phyloP scores from a whole-genome alignment of 2,888 invertebrate genomes.

The Poecilobothrus nobilitatus region DNA sequence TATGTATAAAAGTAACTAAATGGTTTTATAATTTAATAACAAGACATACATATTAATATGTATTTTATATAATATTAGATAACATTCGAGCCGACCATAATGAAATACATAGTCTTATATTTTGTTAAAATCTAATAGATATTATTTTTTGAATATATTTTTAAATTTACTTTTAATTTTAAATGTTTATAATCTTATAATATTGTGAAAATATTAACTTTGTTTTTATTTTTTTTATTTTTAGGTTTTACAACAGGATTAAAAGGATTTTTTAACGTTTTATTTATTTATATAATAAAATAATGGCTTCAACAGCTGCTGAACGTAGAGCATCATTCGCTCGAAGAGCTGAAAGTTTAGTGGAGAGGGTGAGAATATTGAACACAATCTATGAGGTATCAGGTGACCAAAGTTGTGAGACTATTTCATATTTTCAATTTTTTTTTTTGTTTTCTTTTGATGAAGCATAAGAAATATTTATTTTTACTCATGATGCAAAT shows the following conservation, averaged over 20 bases:
- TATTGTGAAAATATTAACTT: no score
- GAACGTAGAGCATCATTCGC: constrained; percentile 42
- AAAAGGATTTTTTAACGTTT: neutral
- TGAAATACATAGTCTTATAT: no score
- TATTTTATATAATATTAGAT: no score
- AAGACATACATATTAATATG: no score
- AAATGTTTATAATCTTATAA: no score
- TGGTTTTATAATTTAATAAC: no score
- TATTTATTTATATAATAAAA: neutral
- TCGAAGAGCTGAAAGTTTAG: constrained; percentile 42
- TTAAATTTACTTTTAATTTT: no score
- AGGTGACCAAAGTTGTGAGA: constrained; percentile 41
- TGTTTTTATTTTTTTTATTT: neutral
- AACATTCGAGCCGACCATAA: no score
- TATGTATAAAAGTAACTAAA: no score
- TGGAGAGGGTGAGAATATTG: constrained; percentile 46
- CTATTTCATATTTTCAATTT: constrained; percentile 19
- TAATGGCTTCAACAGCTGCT: constrained; percentile 26
- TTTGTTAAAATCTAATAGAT: no score
- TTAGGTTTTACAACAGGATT: neutral
- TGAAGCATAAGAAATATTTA: constrained; percentile 9
- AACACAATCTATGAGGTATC: constrained; percentile 44
- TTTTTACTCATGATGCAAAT: constrained; percentile 13
- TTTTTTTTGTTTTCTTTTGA: constrained; percentile 16
- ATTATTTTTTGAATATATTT: no score